phyloP scores from a whole-genome alignment of 2,797 vertebrate species.

The Syndactyla subalaris region DNA sequence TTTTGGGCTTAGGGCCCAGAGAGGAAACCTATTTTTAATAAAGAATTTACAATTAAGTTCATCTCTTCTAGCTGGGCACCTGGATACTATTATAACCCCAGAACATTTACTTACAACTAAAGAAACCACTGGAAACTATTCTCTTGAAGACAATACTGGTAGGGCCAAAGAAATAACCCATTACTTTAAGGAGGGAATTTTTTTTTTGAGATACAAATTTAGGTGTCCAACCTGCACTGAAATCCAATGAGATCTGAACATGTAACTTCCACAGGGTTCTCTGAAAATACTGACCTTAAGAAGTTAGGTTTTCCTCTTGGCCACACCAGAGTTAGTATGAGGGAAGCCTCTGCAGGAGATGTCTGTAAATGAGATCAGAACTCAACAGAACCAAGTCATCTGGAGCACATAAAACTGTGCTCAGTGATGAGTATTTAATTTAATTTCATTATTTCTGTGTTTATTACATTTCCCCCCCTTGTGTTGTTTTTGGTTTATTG shows the following conservation, averaged over 20 bases:
- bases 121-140: background rate
- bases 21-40: background rate
- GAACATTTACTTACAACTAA: background rate
- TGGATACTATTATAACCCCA: background rate
- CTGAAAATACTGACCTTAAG: background rate
- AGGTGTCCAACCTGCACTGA: background rate
- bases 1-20: background rate
- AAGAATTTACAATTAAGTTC: background rate
- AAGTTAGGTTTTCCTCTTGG: background rate
- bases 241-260: background rate
- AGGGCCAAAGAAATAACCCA: background rate
- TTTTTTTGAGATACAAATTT: background rate
- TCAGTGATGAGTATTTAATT: background rate
- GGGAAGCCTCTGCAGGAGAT: background rate
- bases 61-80: background rate
- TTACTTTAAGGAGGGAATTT: background rate
- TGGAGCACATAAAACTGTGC: background rate
- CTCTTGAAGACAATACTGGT: background rate
- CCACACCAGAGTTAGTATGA: background rate
- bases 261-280: background rate
- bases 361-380: slow-evolving; percentile 49
- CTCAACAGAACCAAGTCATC: background rate
- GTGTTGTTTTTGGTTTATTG: slow-evolving; percentile 20
- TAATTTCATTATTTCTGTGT: background rate
- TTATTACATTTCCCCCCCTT: background rate